Evolutionary conservation across 2,888 invertebrate genomes (phyloP).

Genomic region (Temnothorax unifasciatus): DNA sequence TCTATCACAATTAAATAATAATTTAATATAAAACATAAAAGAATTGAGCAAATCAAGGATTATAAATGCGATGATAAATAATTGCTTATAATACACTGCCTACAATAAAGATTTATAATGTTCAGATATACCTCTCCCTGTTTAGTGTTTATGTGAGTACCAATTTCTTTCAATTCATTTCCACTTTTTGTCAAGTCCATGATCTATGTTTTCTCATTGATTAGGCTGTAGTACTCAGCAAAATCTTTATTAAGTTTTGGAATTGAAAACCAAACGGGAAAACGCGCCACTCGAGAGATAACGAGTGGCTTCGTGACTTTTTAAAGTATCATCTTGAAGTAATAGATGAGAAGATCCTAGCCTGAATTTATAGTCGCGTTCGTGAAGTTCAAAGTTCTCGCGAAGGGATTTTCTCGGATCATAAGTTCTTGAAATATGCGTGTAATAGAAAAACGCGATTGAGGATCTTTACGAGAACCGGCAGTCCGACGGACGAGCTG

Average conservation of each 20-base stretch:
- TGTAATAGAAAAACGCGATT: slow-evolving; percentile 51
- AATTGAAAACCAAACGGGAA: slow-evolving; percentile 46
- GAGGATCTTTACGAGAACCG: slow-evolving; percentile 30
- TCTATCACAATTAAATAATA: not conserved
- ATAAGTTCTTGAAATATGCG: slow-evolving; percentile 54
- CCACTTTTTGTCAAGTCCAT: not conserved
- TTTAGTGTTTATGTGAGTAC: slow-evolving; percentile 13
- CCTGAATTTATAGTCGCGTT: slow-evolving; percentile 50
- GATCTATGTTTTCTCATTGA: slow-evolving; percentile 8
- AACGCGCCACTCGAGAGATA: slow-evolving; percentile 41
- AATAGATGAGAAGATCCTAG: slow-evolving; percentile 52
- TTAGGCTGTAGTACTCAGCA: slow-evolving; percentile 15
- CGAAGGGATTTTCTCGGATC: slow-evolving; percentile 49
- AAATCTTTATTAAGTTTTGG: slow-evolving; percentile 45
- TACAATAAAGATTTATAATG: not conserved
- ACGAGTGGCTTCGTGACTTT: slow-evolving; percentile 53
- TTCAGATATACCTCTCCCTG: not conserved
- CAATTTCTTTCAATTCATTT: not conserved
- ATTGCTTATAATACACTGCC: not conserved
- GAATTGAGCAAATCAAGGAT: not conserved
- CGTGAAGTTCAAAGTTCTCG: slow-evolving; percentile 50
- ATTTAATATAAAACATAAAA: not conserved
- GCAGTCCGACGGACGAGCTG: not conserved
- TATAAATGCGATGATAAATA: not conserved
- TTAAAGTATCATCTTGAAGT: slow-evolving; percentile 55